A percentile compares a stretch with the other conserved stretches of the same genome.
Evolutionary conservation across 2,888 invertebrate genomes (phyloP).

Genomic region (Mesorhabditis spiculigera): DNA sequence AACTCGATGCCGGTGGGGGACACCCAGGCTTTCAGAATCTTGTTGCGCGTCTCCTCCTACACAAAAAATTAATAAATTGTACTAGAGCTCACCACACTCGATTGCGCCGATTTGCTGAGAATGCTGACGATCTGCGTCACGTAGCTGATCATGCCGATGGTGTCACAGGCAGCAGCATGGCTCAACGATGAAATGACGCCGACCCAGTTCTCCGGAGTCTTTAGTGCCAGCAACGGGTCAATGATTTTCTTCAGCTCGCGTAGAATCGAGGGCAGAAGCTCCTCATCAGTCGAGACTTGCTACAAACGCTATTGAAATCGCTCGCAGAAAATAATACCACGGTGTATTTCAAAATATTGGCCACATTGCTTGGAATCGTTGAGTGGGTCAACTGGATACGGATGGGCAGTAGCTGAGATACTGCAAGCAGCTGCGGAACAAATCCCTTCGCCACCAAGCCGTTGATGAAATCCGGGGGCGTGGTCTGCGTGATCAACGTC

Average conservation of each 20-base stretch:
- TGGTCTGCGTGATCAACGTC: constrained; percentile 31
- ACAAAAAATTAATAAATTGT: neutral
- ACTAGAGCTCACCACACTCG: neutral
- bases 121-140: neutral
- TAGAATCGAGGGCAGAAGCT: constrained; percentile 13
- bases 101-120: neutral
- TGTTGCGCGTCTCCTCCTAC: neutral
- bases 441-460: constrained; percentile 25
- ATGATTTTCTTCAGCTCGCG: constrained; percentile 21
- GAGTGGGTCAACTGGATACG: constrained; percentile 17
- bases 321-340: constrained; percentile 22
- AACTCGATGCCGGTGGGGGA: constrained; percentile 1
- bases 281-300: constrained; percentile 20
- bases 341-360: constrained; percentile 36
- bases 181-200: neutral
- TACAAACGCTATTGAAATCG: constrained; percentile 8
- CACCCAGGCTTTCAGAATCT: neutral
- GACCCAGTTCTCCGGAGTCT: neutral
- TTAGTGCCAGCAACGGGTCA: constrained; percentile 15
- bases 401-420: constrained; percentile 22
- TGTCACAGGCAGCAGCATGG: neutral
- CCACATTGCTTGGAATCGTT: constrained; percentile 24
- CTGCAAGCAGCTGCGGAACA: constrained; percentile 25
- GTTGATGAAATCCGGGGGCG: constrained; percentile 30
- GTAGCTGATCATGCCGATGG: neutral